Base-by-base conservation (phyloP, 2,113 vertebrate genomes). In the Channa maculata region DNA sequence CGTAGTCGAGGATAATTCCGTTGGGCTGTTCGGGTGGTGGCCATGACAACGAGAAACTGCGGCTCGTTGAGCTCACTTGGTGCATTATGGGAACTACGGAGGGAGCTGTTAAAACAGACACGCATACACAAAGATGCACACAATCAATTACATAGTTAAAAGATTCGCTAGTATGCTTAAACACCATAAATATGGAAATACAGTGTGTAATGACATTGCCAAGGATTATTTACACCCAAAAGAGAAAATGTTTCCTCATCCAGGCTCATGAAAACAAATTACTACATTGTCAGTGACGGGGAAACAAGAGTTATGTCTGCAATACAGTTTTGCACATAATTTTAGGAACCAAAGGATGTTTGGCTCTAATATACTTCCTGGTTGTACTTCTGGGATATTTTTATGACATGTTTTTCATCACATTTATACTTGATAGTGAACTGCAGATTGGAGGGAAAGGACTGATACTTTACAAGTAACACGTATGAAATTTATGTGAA, bases 41-140 rank as follows among this genome's bases (percentile, higher is more conserved):
- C 97, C 97, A 98, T 9, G 97, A 98, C 82, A 98, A 80, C 0
- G 96, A 98, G 93, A 98, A 98, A 92, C 96, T 97, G 90, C 95
- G 95, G 95, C 97, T 98, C 0, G 97, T 98, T 77, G 97, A 97
- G 70, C 97, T 97, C 87, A 98, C 96, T 91, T 98, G 97, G 93
- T 98, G 97, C 97, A 98, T 97, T 89, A 98, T 97, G 91, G 96
- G 96, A 87, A 98, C 97, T 0, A 91, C 96, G 50, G 97, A 98
- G 33, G 97, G 97, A 70, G 97, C 97, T 98, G 95, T 78, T 45
- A 38, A 79, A 74, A 77, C 38, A 86, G 38, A 72, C 39, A 75
- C 67, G 77, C 15, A 67, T 4, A 54, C 55, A 85, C 66, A 77
- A 8, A 74, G 50, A 50, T 33, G 74, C 44, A 77, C 77, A 79